A percentile compares a stretch with the other conserved stretches of the same genome.
Conservation (phyloP, 2,888 invertebrate species). For the Cephonodes hylas region DNA sequence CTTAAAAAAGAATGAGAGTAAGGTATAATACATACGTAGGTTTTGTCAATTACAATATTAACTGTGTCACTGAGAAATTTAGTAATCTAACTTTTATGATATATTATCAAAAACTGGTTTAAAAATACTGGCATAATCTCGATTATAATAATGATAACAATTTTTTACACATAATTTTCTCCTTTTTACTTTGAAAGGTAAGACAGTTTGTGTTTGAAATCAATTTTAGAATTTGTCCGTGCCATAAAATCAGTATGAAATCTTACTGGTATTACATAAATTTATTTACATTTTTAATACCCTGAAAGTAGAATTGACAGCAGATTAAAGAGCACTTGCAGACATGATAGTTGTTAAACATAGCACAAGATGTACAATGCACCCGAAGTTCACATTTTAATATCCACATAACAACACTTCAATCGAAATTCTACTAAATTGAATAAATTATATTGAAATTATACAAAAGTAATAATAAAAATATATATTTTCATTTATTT, state of each 20-base stretch:
- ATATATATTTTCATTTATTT: conserved; percentile 35
- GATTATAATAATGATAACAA: neutral
- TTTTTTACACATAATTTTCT: neutral
- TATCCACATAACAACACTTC: conserved; percentile 62
- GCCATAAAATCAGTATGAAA: neutral
- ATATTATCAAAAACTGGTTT: neutral
- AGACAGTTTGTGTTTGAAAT: neutral
- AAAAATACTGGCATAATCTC: neutral
- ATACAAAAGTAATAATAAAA: conserved; percentile 54
- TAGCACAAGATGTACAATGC: conserved; percentile 48
- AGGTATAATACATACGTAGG: neutral
- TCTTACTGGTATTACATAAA: neutral
- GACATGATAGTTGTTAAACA: conserved; percentile 27
- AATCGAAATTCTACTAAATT: conserved; percentile 69
- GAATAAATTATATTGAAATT: conserved; percentile 73
- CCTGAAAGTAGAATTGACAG: neutral
- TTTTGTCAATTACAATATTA: neutral
- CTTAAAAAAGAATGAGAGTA: neutral
- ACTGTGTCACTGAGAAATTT: neutral
- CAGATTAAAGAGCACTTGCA: conserved; percentile 34
- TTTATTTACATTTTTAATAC: neutral
- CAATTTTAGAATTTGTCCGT: neutral
- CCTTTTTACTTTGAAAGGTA: neutral
- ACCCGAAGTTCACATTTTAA: conserved; percentile 61
- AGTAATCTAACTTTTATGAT: neutral